Percentiles rank a stretch among this genome's conserved stretches.
These are phyloP conservation scores for Fragum fragum DNA, from an alignment of 2,888 invertebrate genomes.

Conservation along the genomic window DNA sequence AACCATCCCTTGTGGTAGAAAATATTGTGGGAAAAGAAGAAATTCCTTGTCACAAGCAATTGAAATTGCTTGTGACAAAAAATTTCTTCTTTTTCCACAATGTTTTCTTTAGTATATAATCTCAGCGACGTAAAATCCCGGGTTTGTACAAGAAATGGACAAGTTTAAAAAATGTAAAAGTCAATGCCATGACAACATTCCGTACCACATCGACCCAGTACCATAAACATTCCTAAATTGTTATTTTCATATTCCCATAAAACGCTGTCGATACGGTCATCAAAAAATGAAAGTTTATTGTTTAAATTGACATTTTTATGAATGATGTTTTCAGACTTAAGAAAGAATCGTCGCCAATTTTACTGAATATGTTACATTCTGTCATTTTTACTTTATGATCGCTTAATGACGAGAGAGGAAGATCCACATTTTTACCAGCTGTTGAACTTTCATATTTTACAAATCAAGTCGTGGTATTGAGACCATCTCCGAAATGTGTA, in stretches of 20 bases:
- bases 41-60: no score
- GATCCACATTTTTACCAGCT: background rate
- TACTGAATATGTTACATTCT: slow-evolving; percentile 4
- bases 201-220: background rate
- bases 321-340: slow-evolving; percentile 14
- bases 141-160: no score
- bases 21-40: no score
- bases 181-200: background rate
- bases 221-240: slow-evolving; percentile 19
- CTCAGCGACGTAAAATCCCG: no score
- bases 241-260: slow-evolving; percentile 24
- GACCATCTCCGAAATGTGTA: no score
- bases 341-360: background rate
- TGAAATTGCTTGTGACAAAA: no score
- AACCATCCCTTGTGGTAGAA: no score
- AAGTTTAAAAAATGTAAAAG: no score
- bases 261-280: slow-evolving; percentile 4
- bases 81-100: no score
- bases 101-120: no score
- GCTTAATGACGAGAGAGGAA: background rate
- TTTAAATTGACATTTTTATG: slow-evolving; percentile 31
- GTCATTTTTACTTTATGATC: slow-evolving; percentile 24
- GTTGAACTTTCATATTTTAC: no score
- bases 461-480: no score
- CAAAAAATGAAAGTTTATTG: slow-evolving; percentile 29